Percentiles rank a stretch among this genome's conserved stretches.
Evolutionary conservation across 64 coral and sea anemone genomes (phyloP).

Genomic region (Porites lutea): DNA sequence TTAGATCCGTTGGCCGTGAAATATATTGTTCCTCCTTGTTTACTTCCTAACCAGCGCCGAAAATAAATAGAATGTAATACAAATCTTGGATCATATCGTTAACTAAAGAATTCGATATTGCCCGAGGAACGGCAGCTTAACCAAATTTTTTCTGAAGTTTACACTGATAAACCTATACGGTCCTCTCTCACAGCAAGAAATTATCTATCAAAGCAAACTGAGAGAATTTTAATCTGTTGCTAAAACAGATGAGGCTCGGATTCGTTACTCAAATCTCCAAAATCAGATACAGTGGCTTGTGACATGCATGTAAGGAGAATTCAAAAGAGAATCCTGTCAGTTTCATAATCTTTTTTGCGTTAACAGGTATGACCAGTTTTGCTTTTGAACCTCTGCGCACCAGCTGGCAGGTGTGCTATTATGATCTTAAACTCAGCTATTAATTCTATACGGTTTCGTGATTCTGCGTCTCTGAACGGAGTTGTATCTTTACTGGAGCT

Average conservation of each 20-base stretch:
- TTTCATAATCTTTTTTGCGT: neutral
- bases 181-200: neutral
- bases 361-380: slow-evolving; percentile 8
- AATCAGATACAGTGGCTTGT: neutral
- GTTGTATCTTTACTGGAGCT: no score
- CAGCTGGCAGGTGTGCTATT: neutral
- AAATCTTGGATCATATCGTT: no score
- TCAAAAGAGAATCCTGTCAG: neutral
- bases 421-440: neutral
- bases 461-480: no score
- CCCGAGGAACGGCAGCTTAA: neutral
- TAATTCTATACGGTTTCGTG: no score
- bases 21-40: neutral
- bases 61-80: neutral
- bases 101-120: no score
- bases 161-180: neutral
- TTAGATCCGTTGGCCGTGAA: no score
- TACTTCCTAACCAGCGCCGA: neutral
- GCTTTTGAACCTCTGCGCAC: neutral
- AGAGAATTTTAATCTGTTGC: neutral
- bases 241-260: neutral
- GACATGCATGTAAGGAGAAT: neutral
- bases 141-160: neutral
- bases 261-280: neutral
- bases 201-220: neutral